phyloP scores from a whole-genome alignment of 2,888 invertebrate genomes.

The Eupithecia exiguata region DNA sequence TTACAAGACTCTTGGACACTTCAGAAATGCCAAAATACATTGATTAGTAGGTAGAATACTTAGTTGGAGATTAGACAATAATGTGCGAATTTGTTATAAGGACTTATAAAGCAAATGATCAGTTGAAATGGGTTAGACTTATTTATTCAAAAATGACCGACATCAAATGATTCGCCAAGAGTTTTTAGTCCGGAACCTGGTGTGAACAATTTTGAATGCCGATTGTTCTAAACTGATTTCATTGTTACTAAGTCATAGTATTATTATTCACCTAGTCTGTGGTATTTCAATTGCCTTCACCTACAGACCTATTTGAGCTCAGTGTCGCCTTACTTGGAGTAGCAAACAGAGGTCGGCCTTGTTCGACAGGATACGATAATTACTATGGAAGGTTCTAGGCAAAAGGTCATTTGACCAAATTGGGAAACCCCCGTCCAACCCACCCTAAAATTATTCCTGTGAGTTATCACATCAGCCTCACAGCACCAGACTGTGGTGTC shows the following conservation, averaged over 20 bases:
- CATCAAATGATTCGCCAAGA: neutral
- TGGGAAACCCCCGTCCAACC: neutral
- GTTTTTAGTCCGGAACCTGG: neutral
- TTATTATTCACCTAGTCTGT: neutral
- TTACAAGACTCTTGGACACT: too few species aligned
- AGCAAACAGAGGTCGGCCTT: constrained; percentile 14
- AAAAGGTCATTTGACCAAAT: neutral
- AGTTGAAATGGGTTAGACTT: neutral
- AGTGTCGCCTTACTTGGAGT: constrained; percentile 23
- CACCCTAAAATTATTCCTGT: neutral
- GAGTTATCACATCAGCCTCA: neutral
- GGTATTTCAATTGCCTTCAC: constrained; percentile 17
- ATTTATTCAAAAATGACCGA: neutral
- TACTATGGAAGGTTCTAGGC: neutral
- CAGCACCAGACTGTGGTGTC: neutral
- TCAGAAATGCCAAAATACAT: too few species aligned
- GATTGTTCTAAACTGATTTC: constrained; percentile 34
- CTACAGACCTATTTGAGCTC: constrained; percentile 30
- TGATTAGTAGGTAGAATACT: too few species aligned
- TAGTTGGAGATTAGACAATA: too few species aligned
- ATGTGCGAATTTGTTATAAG: neutral
- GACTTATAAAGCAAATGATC: neutral
- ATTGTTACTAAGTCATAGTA: constrained; percentile 21
- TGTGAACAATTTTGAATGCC: constrained; percentile 39
- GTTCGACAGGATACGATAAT: constrained; percentile 19